Evolutionary conservation across 2,888 invertebrate species (phyloP), one percentile per base, ranked within the genome.

Genomic region (Pammene fasciana): DNA sequence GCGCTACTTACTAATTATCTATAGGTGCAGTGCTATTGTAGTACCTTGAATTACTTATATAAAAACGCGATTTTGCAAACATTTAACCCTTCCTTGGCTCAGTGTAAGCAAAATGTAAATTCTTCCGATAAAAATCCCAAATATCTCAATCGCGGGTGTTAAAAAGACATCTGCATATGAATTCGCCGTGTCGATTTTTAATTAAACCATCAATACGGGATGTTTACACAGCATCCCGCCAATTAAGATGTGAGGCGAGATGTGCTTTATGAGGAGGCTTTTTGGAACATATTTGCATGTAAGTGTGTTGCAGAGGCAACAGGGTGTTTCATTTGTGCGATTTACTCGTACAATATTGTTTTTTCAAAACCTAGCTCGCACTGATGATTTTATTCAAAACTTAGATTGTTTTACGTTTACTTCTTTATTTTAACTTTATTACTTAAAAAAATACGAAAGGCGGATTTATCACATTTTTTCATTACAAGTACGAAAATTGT

Each of bases 171-270:
- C 54, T 56, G 67, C 67, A 68, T 68, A 62, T 62, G 41, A 56
- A 55, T 56, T 41, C 46, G 38, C 34, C 48, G 13, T 67, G 61
- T 68, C 67, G 67, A 67, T 55, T 67, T 67, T 78, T 76, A 75
- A 77, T 77, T 77, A 78, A 78, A 77, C 72, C 75, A 73, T 72
- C 73, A 74, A 75, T 73, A 80, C 79, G 73, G 71, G 75, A 81
- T 82, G 81, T 82, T 82, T 80, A 82, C 80, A 80, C 75, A 81
- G 75, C 72, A 78, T 76, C 74, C 75, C 75, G 75, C 78, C 79
- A 82, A 82, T 82, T 82, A 81, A 81, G 76, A 77, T 71, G 71
- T 67, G 57, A 72, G 71, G 72, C 71, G 74, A 74, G 72, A 74
- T 72, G 72, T 75, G 73, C 54, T 71, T 75, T 72, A 73, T 65